phyloP scores from a whole-genome alignment of 2,888 invertebrate genomes.

The Lysandra bellargus region DNA sequence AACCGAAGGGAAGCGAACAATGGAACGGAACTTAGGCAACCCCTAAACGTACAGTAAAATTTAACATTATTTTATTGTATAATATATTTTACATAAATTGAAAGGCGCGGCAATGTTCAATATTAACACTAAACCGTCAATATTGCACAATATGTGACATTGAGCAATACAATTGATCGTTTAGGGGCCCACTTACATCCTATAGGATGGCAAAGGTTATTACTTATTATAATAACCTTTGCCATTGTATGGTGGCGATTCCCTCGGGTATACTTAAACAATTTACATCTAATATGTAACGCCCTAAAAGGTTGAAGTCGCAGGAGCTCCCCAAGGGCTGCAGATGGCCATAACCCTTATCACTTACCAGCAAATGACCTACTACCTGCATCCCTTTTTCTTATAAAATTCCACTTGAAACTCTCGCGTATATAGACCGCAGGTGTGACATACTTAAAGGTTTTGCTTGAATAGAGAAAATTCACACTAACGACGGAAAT shows the following conservation, averaged over 20 bases:
- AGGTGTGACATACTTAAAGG: constrained; percentile 21
- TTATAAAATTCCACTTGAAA: constrained; percentile 8
- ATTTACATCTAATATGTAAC: constrained; percentile 4
- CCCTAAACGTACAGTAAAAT: no score
- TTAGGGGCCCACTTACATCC: background rate
- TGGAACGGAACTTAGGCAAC: no score
- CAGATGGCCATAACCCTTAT: constrained; percentile 10
- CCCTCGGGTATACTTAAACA: background rate
- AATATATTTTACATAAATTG: no score
- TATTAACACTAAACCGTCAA: no score
- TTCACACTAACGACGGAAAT: background rate
- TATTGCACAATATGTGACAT: no score
- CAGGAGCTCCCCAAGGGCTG: background rate
- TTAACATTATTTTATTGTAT: no score
- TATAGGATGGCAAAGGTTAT: background rate
- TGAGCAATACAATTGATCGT: no score
- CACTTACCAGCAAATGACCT: constrained; percentile 26
- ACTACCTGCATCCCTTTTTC: constrained; percentile 4
- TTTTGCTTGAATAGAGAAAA: background rate
- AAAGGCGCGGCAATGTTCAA: no score
- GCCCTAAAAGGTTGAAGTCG: constrained; percentile 22
- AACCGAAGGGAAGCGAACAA: no score
- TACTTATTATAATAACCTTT: background rate
- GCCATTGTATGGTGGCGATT: background rate
- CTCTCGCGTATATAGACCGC: background rate